These are phyloP conservation scores for Eupeodes latifasciatus DNA, from an alignment of 2,888 invertebrate species.

Conservation along the genomic window DNA sequence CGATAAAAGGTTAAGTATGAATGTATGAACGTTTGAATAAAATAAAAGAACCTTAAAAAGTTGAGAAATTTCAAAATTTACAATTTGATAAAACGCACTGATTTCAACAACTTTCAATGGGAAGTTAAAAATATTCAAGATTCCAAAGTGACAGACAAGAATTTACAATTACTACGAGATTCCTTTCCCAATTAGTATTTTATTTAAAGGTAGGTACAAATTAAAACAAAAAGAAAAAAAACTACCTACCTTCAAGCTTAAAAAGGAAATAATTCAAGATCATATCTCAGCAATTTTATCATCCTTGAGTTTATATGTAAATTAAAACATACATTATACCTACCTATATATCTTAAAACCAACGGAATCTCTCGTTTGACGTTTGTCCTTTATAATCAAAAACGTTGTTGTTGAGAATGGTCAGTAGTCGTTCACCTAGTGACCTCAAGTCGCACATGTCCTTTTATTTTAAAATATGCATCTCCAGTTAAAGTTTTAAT, in stretches of 20 bases:
- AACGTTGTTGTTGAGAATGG: constrained; percentile 47
- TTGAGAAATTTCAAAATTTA: too few relatives aligned
- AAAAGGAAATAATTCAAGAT: background rate
- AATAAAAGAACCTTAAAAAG: too few relatives aligned
- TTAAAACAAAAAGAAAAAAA: background rate
- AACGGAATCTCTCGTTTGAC: constrained; percentile 11
- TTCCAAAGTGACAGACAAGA: too few relatives aligned
- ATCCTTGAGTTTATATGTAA: constrained; percentile 32
- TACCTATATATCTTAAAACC: background rate
- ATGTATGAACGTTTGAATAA: too few relatives aligned
- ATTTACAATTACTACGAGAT: background rate
- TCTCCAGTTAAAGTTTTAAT: constrained; percentile 25
- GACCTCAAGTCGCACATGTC: constrained; percentile 47
- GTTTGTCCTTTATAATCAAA: constrained; percentile 20
- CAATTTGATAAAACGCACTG: too few relatives aligned
- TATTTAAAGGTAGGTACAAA: constrained; percentile 3
- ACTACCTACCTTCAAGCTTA: background rate
- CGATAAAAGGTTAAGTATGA: too few relatives aligned
- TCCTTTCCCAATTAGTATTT: background rate
- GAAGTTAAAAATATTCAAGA: too few relatives aligned
- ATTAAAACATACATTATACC: constrained; percentile 9
- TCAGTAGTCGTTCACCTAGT: constrained; percentile 68
- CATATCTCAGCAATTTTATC: constrained; percentile 10
- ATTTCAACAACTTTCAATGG: too few relatives aligned
- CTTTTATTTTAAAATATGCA: constrained; percentile 32